A percentile compares a stretch with the other conserved stretches of the same genome.
Conservation (phyloP, 2,113 vertebrate species). For the Penelope pileata region DNA sequence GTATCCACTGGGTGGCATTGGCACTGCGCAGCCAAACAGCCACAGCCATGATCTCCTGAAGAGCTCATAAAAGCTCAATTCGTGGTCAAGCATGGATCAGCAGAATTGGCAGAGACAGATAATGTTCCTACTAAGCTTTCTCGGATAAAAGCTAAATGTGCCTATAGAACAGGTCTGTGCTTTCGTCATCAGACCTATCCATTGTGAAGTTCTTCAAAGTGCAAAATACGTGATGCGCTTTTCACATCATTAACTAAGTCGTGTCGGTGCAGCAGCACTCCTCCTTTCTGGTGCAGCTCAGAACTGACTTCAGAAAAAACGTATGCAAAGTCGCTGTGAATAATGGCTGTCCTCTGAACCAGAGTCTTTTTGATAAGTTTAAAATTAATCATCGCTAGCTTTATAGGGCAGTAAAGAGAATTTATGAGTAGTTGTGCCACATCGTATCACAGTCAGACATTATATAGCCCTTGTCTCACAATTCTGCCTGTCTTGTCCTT, state of each 20-base stretch:
- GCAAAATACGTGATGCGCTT: background rate
- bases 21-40: background rate
- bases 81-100: background rate
- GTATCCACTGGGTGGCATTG: constrained; percentile 65
- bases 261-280: background rate
- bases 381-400: background rate
- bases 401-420: background rate
- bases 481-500: background rate
- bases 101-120: background rate
- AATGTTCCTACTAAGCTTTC: background rate
- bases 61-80: background rate
- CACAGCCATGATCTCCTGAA: background rate
- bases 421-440: background rate
- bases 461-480: background rate
- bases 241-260: background rate
- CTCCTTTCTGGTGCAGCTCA: background rate
- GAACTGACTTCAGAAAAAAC: background rate
- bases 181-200: background rate
- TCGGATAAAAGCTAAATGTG: background rate
- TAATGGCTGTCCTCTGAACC: background rate
- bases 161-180: background rate
- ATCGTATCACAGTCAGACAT: background rate
- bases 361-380: background rate
- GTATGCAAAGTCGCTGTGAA: background rate
- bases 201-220: background rate